phyloP scores from a whole-genome alignment of 2,797 vertebrate genomes.

The Eospalax fontanierii region DNA sequence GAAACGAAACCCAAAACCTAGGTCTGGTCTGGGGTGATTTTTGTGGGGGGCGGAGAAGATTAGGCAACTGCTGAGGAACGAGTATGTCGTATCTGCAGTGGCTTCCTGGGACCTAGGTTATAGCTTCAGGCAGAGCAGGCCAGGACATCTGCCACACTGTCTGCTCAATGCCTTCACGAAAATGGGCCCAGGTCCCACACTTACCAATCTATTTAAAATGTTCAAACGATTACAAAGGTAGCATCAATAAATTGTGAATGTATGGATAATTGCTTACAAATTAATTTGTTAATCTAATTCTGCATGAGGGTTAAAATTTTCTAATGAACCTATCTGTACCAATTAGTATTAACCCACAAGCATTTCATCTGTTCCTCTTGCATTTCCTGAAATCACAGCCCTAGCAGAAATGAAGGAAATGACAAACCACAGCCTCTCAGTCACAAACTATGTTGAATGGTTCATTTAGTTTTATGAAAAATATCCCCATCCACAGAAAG shows the following conservation, averaged over 20 bases:
- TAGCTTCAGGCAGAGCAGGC: too few relatives aligned
- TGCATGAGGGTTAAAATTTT: not conserved
- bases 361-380: not conserved
- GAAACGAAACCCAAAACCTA: too few relatives aligned
- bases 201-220: constrained; percentile 45
- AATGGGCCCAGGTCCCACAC: too few relatives aligned
- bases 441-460: not conserved
- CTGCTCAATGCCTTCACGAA: too few relatives aligned
- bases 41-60: too few relatives aligned
- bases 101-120: too few relatives aligned
- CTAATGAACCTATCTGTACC: not conserved
- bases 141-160: too few relatives aligned
- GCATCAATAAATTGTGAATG: not conserved
- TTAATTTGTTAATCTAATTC: constrained; percentile 39
- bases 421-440: not conserved
- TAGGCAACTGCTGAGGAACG: too few relatives aligned
- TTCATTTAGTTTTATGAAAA: constrained; percentile 1
- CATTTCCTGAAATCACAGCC: not conserved
- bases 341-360: not conserved
- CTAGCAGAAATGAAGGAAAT: not conserved
- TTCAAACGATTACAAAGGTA: constrained; percentile 19
- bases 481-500: not conserved
- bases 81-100: too few relatives aligned
- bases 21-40: too few relatives aligned
- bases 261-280: not conserved